phyloP scores from a whole-genome alignment of 2,113 vertebrate species.

The Capreolus pygargus region DNA sequence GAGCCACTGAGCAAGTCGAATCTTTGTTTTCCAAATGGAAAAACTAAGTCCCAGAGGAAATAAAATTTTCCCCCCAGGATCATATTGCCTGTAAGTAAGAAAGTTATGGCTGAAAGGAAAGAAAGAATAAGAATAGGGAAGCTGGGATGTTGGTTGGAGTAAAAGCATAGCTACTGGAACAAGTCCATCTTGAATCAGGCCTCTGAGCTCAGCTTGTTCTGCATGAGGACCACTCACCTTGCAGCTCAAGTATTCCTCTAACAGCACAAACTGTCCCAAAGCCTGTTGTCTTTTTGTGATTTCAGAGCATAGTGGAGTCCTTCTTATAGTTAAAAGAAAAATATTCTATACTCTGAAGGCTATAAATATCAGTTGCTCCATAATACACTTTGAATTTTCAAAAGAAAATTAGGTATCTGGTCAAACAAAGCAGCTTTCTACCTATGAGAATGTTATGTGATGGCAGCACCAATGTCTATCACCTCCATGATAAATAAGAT shows the following conservation, averaged over 20 bases:
- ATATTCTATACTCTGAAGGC: neutral
- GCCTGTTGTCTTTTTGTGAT: neutral
- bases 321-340: neutral
- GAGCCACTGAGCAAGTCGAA: neutral
- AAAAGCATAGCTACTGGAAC: neutral
- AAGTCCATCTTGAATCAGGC: neutral
- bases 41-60: neutral
- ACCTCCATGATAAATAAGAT: neutral
- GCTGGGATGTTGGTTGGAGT: neutral
- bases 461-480: neutral
- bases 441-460: neutral
- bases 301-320: neutral
- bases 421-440: neutral
- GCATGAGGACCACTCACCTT: neutral
- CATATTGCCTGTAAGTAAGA: neutral
- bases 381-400: conserved; percentile 19
- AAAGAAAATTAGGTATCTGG: neutral
- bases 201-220: neutral
- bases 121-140: neutral
- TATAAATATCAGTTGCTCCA: neutral
- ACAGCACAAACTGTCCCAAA: neutral
- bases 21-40: neutral
- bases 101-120: neutral
- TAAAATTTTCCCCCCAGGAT: neutral
- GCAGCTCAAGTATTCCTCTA: neutral